phyloP scores from a whole-genome alignment of 2,797 vertebrate genomes.

The Acridotheres tristis region DNA sequence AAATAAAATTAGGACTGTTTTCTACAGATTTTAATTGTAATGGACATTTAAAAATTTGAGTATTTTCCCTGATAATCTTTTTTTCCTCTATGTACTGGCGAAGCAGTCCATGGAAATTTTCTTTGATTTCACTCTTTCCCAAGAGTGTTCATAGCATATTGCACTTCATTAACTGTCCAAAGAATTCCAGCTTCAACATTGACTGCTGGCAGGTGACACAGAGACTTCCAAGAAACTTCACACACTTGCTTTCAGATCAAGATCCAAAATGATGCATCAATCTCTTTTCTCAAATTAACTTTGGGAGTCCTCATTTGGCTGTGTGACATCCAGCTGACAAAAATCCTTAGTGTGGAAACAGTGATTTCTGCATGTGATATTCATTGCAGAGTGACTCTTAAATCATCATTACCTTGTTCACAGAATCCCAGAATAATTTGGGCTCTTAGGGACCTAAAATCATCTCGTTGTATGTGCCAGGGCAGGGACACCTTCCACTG shows the following conservation, averaged over 20 bases:
- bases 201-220: not conserved
- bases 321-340: not conserved
- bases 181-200: not conserved
- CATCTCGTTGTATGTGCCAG: not conserved
- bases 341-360: not conserved
- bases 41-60: not conserved
- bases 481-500: fast-evolving
- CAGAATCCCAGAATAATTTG: not conserved
- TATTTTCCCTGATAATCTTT: not conserved
- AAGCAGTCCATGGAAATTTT: not conserved
- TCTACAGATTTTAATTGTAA: not conserved
- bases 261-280: not conserved
- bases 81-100: not conserved
- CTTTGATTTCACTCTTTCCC: not conserved
- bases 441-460: not conserved
- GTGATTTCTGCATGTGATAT: fast-evolving
- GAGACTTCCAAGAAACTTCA: not conserved
- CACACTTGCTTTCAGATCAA: not conserved
- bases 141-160: not conserved
- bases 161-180: not conserved
- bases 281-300: not conserved
- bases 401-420: not conserved
- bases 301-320: not conserved
- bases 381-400: not conserved
- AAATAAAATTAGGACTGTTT: not conserved